Base-by-base conservation (phyloP, 2,797 vertebrate species). In the Notolepis coatsorum region DNA sequence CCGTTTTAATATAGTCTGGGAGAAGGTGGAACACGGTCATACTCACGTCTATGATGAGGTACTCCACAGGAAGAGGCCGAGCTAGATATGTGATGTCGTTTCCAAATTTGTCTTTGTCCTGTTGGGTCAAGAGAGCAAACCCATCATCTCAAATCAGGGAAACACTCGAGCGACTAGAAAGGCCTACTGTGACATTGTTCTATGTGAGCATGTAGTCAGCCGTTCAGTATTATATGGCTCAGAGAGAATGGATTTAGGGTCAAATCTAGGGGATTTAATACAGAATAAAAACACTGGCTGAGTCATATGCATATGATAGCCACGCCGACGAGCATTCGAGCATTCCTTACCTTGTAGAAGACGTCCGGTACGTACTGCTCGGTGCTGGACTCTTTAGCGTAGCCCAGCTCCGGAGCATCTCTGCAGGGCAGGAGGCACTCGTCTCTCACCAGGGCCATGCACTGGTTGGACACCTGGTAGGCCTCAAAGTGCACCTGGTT, bases 401-500 rank as follows among this genome's bases (percentile, higher is more conserved):
- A 99, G 83, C 98, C 98, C 23, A 99, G 94, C 87, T 99, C 97
- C 0, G 98, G 93, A 0, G 91, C 94, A 0, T 99, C 98, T 74
- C 93, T 94, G 89, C 97, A 98, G 1, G 97, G 97, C 75, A 99
- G 90, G 53, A 99, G 87, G 67, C 98, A 99, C 77, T 99, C 98
- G 1, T 99, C 98, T 1, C 96, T 89, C 37, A 99, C 98, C 80
- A 99, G 85, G 0, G 98, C 98, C 98, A 99, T 99, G 93, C 98
- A 99, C 91, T 99, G 98, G 65, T 99, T 99, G 0, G 98, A 99
- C 55, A 99, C 97, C 82, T 99, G 98, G 87, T 99, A 99, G 0
- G 97, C 96, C 71, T 99, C 98, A 37, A 99, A 99, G 89, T 99
- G 98, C 56, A 99, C 98, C 89, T 99, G 98, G 90, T 99, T 99